A percentile compares a stretch with the other conserved stretches of the same genome.
Conservation (phyloP, 2,888 invertebrate genomes). For the Clitarchus hookeri region DNA sequence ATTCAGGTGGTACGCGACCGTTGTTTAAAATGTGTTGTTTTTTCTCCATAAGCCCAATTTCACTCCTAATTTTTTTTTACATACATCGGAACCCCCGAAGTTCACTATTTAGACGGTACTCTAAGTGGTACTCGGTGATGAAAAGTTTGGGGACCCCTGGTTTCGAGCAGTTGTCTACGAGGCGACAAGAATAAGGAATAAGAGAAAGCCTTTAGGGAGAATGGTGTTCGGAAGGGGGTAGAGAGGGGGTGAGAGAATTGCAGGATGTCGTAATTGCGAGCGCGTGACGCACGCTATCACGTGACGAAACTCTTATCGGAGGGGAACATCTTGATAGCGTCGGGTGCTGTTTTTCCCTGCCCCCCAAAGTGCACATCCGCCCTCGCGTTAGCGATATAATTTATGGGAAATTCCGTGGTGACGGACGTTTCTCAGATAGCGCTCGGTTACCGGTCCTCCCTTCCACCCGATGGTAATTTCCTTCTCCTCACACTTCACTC, state of each 20-base stretch:
- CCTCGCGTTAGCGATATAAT: not conserved
- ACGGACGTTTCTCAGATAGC: not conserved
- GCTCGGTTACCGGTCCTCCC: too few species aligned
- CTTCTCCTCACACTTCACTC: not conserved
- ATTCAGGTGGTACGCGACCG: too few species aligned
- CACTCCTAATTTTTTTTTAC: too few species aligned
- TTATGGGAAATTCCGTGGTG: not conserved
- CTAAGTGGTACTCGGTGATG: too few species aligned
- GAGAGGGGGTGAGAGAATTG: not conserved
- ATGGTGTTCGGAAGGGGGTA: not conserved
- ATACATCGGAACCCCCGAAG: too few species aligned
- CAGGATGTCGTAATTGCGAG: not conserved
- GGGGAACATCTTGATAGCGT: not conserved
- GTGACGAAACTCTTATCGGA: not conserved
- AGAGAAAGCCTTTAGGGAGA: too few species aligned
- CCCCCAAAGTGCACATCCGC: not conserved
- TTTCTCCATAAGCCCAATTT: too few species aligned
- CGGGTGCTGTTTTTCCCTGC: not conserved
- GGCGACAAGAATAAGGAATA: not conserved
- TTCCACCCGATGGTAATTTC: too few species aligned
- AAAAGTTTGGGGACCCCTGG: too few species aligned
- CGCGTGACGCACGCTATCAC: constrained; percentile 2
- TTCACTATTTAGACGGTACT: too few species aligned
- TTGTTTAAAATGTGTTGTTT: too few species aligned
- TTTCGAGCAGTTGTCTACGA: not conserved